phyloP scores from a whole-genome alignment of 2,113 vertebrate genomes.

The Nymphicus hollandicus region DNA sequence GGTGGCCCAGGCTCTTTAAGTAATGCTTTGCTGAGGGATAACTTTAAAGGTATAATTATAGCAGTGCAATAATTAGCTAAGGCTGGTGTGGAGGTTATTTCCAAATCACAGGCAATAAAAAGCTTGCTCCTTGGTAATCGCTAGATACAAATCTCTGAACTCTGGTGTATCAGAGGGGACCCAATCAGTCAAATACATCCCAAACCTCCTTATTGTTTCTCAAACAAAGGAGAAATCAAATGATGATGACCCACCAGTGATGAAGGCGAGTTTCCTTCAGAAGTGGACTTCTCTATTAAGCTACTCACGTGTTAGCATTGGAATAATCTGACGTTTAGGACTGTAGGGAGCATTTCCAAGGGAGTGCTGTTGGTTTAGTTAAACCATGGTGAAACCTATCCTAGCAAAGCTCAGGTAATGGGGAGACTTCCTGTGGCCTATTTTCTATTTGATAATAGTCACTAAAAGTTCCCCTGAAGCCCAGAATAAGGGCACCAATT shows the following conservation, averaged over 20 bases:
- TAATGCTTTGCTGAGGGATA: neutral
- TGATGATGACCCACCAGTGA: neutral
- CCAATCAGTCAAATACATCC: fast-evolving
- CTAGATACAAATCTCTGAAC: neutral
- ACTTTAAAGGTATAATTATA: neutral
- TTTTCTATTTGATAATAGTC: neutral
- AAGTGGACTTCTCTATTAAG: neutral
- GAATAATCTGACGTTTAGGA: neutral
- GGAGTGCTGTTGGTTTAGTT: neutral
- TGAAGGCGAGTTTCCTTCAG: neutral
- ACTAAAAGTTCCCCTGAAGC: neutral
- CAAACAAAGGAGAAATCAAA: neutral
- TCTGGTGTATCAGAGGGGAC: fast-evolving
- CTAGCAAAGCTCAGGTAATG: neutral
- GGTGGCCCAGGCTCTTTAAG: neutral
- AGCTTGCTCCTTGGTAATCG: neutral
- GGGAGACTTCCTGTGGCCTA: neutral
- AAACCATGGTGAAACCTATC: neutral
- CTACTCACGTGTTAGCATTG: neutral
- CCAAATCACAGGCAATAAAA: neutral
- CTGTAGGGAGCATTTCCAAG: neutral
- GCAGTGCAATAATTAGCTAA: neutral
- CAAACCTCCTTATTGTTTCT: neutral
- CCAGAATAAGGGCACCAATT: neutral
- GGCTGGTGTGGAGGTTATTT: neutral